Base-by-base conservation (phyloP, 1,140 invertebrate genomes). In the Bombus sylvicola region DNA sequence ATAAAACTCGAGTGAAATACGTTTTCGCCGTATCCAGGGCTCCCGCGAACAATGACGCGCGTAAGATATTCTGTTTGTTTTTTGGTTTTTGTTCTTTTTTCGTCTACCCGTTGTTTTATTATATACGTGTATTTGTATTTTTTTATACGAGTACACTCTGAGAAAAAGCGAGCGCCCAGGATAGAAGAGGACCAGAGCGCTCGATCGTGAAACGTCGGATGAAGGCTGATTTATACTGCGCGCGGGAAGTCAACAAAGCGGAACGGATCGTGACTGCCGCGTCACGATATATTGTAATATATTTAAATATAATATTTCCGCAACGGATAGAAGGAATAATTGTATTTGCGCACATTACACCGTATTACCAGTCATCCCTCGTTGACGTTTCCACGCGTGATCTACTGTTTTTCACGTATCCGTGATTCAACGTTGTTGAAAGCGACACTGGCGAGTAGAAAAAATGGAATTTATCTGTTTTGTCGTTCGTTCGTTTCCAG, bases 271-370 rank as follows among this genome's bases (percentile, higher is more conserved):
- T 69, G 82, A 78, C 74, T 78, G 75, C 53, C 37, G n/a, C 64
- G 62, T 71, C 82, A 76, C 64, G 66, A 78, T 78, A 78, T 75
- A 78, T 78, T 78, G 75, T 71, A 71, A 84, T 78, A 78, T 78
- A 78, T 84, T 78, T 78, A 84, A 84, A 84, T 53, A 78, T 77
- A 83, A 83, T 77, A 66, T 77, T 83, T 76, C 81, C 81, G 81
- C 72, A 69, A 69, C 62, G 74, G 41, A 83, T 77, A 41, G 39
- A 57, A 77, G 43, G 81, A 57, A 69, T 83, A 83, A 83, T 83
- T 83, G 47, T 83, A 77, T 82, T 82, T 82, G 71, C 81, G 57
- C 39, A 64, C 81, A 82, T 82, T 82, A 74, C 71, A 57, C 41
- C 71, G 81, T 75, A 34, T 64, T 64, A 74, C 57, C 69, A 34